Evolutionary conservation across 2,797 vertebrate genomes (phyloP).

Genomic region (Psittacula derbiana): DNA sequence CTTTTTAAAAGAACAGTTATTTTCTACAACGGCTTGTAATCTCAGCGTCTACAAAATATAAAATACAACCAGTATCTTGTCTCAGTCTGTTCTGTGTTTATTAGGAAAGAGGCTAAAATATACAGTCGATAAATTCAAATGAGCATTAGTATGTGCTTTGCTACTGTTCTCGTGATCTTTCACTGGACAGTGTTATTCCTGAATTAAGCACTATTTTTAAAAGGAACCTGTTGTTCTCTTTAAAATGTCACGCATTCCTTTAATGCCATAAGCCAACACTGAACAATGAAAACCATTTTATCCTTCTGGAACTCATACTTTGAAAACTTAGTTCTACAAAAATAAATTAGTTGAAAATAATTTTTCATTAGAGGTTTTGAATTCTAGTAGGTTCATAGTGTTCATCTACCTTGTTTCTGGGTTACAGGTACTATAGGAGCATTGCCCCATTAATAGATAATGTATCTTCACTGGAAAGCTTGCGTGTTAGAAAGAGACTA

Average conservation of each 20-base stretch:
- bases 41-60: neutral
- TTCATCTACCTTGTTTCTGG: neutral
- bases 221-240: conserved; percentile 67
- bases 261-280: conserved; percentile 33
- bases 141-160: neutral
- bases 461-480: neutral
- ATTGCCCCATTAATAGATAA: neutral
- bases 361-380: neutral
- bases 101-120: neutral
- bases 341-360: neutral
- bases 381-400: neutral
- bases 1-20: neutral
- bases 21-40: neutral
- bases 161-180: conserved; percentile 14
- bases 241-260: conserved; percentile 64
- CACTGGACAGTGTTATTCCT: neutral
- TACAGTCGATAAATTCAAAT: neutral
- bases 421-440: neutral
- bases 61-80: neutral
- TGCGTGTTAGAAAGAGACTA: neutral
- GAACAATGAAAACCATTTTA: conserved; percentile 45
- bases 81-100: neutral
- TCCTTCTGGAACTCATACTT: neutral
- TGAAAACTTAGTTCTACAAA: conserved; percentile 1
- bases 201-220: conserved; percentile 59